A percentile compares a stretch with the other conserved stretches of the same genome.
These are phyloP conservation scores for Oryctes rhinoceros DNA, from an alignment of 1,140 invertebrate species.

Conservation along the genomic window DNA sequence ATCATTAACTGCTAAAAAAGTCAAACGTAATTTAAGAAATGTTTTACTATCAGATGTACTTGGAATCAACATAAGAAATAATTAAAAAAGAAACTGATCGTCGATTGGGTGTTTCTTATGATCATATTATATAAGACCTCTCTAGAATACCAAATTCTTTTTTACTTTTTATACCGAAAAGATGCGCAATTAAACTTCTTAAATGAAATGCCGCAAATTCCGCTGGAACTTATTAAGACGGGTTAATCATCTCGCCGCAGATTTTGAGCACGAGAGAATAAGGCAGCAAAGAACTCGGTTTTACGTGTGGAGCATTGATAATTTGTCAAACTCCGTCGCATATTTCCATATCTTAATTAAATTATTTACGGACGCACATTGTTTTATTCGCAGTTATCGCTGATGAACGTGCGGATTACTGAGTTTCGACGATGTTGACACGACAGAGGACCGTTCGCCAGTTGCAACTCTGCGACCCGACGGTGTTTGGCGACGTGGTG, in stretches of 20 bases:
- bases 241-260: background rate
- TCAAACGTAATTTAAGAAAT: too few relatives aligned
- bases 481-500: conserved; percentile 55
- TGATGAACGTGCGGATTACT: background rate
- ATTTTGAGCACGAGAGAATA: background rate
- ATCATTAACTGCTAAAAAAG: too few relatives aligned
- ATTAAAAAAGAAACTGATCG: too few relatives aligned
- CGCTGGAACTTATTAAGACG: background rate
- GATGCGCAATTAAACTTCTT: background rate
- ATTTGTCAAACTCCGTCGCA: background rate
- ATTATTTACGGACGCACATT: background rate
- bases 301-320: background rate
- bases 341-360: conserved; percentile 15
- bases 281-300: background rate
- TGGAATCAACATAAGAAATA: too few relatives aligned
- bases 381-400: conserved; percentile 2
- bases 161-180: background rate
- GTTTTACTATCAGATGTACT: too few relatives aligned
- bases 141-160: background rate
- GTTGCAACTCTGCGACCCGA: conserved; percentile 52
- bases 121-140: too few relatives aligned
- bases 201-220: background rate
- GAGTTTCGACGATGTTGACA: conserved; percentile 15
- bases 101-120: too few relatives aligned
- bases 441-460: conserved; percentile 30